Base-by-base conservation (phyloP, 1,140 invertebrate species). In the Brachionus rotundiformis region DNA sequence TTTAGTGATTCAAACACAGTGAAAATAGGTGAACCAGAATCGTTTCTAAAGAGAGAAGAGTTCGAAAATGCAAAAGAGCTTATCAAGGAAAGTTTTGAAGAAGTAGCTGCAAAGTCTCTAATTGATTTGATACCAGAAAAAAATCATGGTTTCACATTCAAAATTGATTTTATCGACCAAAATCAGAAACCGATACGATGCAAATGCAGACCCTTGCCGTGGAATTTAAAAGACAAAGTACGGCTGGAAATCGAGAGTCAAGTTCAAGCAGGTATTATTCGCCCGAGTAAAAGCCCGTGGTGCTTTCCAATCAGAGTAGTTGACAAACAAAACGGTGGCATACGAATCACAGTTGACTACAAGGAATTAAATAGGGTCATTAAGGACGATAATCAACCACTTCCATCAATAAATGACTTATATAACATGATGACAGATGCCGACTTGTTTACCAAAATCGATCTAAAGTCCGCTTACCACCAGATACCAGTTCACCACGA, bases 241-340 rank as follows among this genome's bases (percentile, higher is more conserved):
- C 47, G 47, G 16, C 47, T 16, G 3, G 47, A 49, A 19, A 49
- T 49, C 19, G 47, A 49, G 3, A 49, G 7, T 11, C 47, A 16
- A n/a, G n/a, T 49, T 19, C 13, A 49, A 19, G 47, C 47, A 2
- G 33, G 33, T 23, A 68, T 84, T 16, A 84, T 84, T 36, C 77
- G 79, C 39, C 29, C 10, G 11, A 81, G 82, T 8, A 44, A 82
- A 13, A 68, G 59, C 41, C 77, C 83, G n/a, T 84, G 83, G 84
- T 82, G 84, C 11, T 83, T 80, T 10, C 83, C 85, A 3, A 83
- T 84, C 11, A 82, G 84, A 19, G 81, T 82, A 1, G 82, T 84
- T 23, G n/a, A 76, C 8, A 85, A 29, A 63, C 27, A 6, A 31
- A 63, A 63, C 27, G 59, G 59, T 63, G 59, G 27, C 23, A 63